These are phyloP conservation scores for Actenoides lindsayi DNA, from an alignment of 2,113 vertebrate genomes.

Conservation along the genomic window DNA sequence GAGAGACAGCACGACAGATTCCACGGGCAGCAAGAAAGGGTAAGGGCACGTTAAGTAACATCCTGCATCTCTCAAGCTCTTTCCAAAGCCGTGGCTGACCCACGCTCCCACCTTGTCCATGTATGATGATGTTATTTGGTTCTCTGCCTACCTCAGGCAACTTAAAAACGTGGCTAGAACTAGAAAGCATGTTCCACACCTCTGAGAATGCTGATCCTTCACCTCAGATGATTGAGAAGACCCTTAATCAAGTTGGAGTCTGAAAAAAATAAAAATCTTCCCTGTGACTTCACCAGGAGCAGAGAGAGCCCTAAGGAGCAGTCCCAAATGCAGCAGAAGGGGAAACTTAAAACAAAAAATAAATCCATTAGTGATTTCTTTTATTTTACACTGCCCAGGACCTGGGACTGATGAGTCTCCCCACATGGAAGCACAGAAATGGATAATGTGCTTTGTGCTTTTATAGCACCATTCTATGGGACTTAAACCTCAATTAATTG, in stretches of 20 bases:
- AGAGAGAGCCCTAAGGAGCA: not conserved
- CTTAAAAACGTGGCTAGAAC: not conserved
- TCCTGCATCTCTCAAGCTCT: not conserved
- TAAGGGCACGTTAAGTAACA: not conserved
- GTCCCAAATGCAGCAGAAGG: not conserved
- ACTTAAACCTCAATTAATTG: not conserved
- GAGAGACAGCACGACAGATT: not conserved
- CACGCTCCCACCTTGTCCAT: rapidly evolving
- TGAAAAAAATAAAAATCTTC: not conserved
- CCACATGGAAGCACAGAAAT: not conserved
- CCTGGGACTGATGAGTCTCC: not conserved
- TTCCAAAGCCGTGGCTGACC: not conserved
- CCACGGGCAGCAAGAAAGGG: rapidly evolving
- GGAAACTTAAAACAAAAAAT: not conserved
- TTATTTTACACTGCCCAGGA: not conserved
- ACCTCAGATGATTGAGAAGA: not conserved
- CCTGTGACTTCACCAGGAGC: not conserved
- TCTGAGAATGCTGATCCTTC: not conserved
- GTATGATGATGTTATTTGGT: rapidly evolving
- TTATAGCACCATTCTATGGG: not conserved
- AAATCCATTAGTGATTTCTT: not conserved
- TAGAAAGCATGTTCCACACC: not conserved
- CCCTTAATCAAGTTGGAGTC: not conserved
- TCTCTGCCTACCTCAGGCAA: not conserved
- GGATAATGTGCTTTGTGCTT: not conserved